Percentiles rank a stretch among this genome's conserved stretches.
Evolutionary conservation across 1,140 invertebrate genomes (phyloP).

Genomic region (Bradysia coprophila): DNA sequence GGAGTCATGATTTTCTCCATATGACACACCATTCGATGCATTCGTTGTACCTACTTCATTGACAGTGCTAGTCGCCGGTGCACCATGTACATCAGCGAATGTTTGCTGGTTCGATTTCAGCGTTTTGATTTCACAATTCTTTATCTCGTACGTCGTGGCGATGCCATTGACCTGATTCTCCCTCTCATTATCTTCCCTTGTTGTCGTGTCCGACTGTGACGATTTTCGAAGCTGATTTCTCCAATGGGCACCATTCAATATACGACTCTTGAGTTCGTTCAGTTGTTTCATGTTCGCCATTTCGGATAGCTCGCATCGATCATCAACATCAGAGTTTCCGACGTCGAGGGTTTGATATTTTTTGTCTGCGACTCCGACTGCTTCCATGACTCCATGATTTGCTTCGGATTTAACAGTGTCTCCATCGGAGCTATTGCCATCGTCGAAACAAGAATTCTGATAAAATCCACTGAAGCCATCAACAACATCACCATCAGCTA

Average conservation of each 20-base stretch:
- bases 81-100: too few species aligned
- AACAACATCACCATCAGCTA: background rate
- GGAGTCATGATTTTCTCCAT: slow-evolving; percentile 19
- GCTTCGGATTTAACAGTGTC: slow-evolving; percentile 1
- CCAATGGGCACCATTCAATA: slow-evolving; percentile 1
- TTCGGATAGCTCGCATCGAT: background rate
- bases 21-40: background rate
- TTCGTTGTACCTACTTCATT: background rate
- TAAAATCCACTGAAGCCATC: background rate
- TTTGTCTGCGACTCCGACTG: background rate
- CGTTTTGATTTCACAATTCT: too few species aligned
- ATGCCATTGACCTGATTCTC: too few species aligned
- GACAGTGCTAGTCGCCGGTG: background rate
- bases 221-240: background rate
- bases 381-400: background rate
- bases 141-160: too few species aligned
- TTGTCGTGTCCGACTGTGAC: too few species aligned
- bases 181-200: too few species aligned
- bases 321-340: background rate
- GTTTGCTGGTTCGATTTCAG: too few species aligned
- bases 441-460: slow-evolving; percentile 3
- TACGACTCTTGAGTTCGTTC: slow-evolving; percentile 1
- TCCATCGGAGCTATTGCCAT: background rate
- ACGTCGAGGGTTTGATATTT: background rate
- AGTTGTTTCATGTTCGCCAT: background rate